These are phyloP conservation scores for Eilema griseolum DNA, from an alignment of 2,888 invertebrate species.

Conservation along the genomic window DNA sequence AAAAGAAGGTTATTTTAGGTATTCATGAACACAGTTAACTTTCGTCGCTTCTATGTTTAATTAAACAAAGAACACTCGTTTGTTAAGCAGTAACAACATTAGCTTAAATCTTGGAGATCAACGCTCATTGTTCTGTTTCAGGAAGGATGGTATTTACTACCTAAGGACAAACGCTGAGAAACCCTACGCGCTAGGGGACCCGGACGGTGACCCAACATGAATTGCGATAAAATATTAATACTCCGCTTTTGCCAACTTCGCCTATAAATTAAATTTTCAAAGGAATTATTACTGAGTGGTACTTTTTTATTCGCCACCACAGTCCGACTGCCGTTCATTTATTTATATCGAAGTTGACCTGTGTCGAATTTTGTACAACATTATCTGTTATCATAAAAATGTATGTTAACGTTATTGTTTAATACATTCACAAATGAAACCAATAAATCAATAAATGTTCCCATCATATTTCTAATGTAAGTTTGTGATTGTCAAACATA, in stretches of 20 bases:
- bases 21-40: constrained; percentile 65
- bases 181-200: constrained; percentile 82
- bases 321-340: constrained; percentile 44
- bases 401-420: not conserved
- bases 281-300: constrained; percentile 61
- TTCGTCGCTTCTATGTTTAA: constrained; percentile 64
- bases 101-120: constrained; percentile 70
- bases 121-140: constrained; percentile 75
- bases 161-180: constrained; percentile 83
- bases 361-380: constrained; percentile 25
- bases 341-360: constrained; percentile 29
- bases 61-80: constrained; percentile 72
- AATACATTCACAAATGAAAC: not conserved
- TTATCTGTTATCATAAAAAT: constrained; percentile 23
- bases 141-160: constrained; percentile 87
- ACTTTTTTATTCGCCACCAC: constrained; percentile 56
- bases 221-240: constrained; percentile 68
- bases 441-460: not conserved
- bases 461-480: not conserved
- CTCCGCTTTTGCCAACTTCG: constrained; percentile 66
- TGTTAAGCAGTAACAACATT: constrained; percentile 64
- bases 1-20: constrained; percentile 64
- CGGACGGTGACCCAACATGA: constrained; percentile 52
- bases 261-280: constrained; percentile 72
- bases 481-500: no score